A percentile compares a stretch with the other conserved stretches of the same genome.
These are phyloP conservation scores for Agonum fuliginosum DNA, from an alignment of 2,888 invertebrate species.

Conservation along the genomic window DNA sequence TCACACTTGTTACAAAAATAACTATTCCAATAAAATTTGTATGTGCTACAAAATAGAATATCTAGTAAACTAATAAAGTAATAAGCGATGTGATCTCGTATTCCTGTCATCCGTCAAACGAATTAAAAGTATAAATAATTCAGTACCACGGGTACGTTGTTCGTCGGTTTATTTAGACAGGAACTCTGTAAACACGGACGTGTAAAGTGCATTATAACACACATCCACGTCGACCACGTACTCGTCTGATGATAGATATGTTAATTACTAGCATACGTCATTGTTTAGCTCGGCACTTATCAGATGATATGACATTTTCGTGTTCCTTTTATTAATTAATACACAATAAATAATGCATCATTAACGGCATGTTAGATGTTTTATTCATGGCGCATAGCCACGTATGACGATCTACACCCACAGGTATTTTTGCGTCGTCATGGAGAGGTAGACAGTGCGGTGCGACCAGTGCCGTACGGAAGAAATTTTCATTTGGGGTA, in stretches of 20 bases:
- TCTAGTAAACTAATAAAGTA: too few relatives aligned
- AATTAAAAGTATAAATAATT: constrained; percentile 26
- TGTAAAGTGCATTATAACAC: constrained; percentile 43
- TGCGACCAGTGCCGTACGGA: neutral
- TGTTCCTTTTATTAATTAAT: constrained; percentile 58
- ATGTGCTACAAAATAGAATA: too few relatives aligned
- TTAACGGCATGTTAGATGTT: constrained; percentile 49
- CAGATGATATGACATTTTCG: constrained; percentile 56
- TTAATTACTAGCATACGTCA: constrained; percentile 55
- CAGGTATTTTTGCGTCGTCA: constrained; percentile 52
- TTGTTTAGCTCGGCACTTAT: constrained; percentile 52
- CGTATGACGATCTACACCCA: constrained; percentile 30
- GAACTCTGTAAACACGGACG: constrained; percentile 25
- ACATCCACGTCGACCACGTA: neutral
- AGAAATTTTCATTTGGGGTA: neutral
- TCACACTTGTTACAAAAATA: too few relatives aligned
- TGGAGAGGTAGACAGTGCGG: constrained; percentile 19
- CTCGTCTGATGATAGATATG: constrained; percentile 49
- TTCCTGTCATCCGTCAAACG: neutral
- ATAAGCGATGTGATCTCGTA: neutral
- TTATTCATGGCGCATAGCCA: constrained; percentile 46
- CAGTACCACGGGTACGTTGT: constrained; percentile 43
- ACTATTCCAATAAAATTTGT: too few relatives aligned
- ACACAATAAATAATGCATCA: constrained; percentile 60
- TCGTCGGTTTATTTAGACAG: constrained; percentile 52